A percentile compares a stretch with the other conserved stretches of the same genome.
phyloP scores from a whole-genome alignment of 2,888 invertebrate genomes.

The Chymomyza caudatula region DNA sequence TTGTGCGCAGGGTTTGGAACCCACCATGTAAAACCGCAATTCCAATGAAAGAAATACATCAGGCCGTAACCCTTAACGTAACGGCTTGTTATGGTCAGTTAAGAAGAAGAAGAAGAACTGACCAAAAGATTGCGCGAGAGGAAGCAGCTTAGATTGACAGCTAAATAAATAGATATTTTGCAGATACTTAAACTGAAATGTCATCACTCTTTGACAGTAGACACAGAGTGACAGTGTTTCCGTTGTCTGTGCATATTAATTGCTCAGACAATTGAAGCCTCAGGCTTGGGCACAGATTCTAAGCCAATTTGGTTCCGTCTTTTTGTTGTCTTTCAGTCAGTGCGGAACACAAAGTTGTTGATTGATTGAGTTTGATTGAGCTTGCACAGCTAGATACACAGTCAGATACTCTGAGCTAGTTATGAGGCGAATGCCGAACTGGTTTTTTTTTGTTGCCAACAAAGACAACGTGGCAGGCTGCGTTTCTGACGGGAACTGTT shows the following conservation, averaged over 20 bases:
- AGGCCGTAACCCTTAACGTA: too few relatives aligned
- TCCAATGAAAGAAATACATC: too few relatives aligned
- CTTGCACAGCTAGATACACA: slow-evolving; percentile 4
- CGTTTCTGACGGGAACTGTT: neutral
- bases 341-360: slow-evolving; percentile 62
- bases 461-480: too few relatives aligned
- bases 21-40: too few relatives aligned
- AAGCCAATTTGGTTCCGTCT: neutral
- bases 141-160: neutral
- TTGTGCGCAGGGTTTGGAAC: too few relatives aligned
- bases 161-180: neutral
- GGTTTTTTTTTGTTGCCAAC: neutral
- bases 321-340: neutral
- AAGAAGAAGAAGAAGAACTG: too few relatives aligned
- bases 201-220: neutral
- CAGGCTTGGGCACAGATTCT: neutral
- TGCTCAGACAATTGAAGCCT: neutral
- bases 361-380: slow-evolving; percentile 66
- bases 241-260: neutral
- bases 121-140: too few relatives aligned
- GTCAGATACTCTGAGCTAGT: neutral
- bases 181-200: neutral
- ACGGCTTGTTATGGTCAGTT: too few relatives aligned
- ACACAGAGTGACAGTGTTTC: neutral
- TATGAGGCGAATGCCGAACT: neutral